Evolutionary conservation across 2,113 vertebrate species (phyloP).

Genomic region (Aphelocoma coerulescens): DNA sequence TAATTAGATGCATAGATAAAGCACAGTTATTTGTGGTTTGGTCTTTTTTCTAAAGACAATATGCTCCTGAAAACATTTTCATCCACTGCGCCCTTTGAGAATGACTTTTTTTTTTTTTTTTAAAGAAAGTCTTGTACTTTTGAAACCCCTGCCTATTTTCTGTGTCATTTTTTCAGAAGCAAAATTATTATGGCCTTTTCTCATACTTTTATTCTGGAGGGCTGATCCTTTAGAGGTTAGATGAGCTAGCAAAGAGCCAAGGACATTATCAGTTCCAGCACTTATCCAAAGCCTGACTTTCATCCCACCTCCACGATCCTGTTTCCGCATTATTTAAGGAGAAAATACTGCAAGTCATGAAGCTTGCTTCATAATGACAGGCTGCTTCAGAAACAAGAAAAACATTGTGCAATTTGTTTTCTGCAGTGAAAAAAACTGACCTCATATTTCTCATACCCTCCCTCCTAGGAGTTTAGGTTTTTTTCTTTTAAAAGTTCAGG

Average conservation of each 20-base stretch:
- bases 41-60: not conserved
- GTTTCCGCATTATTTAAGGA: not conserved
- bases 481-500: not conserved
- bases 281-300: not conserved
- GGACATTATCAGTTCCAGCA: not conserved
- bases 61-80: not conserved
- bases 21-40: not conserved
- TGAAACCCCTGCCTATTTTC: not conserved
- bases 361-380: constrained; percentile 14
- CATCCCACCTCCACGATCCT: not conserved
- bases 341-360: constrained; percentile 40
- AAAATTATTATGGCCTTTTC: not conserved
- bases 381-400: not conserved
- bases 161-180: not conserved
- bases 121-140: not conserved
- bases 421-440: not conserved
- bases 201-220: not conserved
- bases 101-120: not conserved
- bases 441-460: not conserved
- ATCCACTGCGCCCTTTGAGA: not conserved
- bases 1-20: not conserved
- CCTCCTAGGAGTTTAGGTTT: not conserved
- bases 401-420: constrained; percentile 34
- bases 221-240: not conserved
- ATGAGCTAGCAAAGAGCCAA: not conserved